Conservation (phyloP, 2,797 vertebrate genomes). For the Poecilia picta region DNA sequence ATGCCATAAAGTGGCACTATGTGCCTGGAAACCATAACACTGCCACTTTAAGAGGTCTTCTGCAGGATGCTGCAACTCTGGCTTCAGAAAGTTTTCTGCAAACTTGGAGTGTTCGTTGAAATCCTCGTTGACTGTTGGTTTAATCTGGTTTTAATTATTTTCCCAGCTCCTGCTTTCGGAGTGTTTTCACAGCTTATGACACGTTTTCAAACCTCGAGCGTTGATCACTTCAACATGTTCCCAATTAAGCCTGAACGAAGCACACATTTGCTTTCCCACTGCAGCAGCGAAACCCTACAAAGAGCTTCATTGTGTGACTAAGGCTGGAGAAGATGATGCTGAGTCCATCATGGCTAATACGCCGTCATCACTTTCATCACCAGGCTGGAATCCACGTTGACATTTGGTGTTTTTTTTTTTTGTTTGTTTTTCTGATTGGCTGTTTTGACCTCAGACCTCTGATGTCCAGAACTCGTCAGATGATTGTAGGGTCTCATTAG, state of each 20-base stretch:
- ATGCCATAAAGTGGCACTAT: no score
- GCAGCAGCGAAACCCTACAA: conserved; percentile 23
- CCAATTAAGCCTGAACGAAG: conserved; percentile 42
- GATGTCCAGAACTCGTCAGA: conserved; percentile 50
- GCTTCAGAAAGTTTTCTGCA: background rate
- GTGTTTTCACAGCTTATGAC: conserved; percentile 48
- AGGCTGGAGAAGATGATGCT: conserved; percentile 37
- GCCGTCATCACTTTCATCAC: conserved; percentile 36
- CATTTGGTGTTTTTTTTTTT: conserved; percentile 46
- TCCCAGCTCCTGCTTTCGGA: background rate
- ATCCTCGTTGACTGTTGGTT: background rate
- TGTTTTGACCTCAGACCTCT: conserved; percentile 50
- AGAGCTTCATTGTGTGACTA: conserved; percentile 35
- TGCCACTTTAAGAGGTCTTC: background rate
- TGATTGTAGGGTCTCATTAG: conserved; percentile 48
- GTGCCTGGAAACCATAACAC: no score
- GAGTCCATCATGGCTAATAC: conserved; percentile 33
- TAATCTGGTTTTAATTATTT: background rate
- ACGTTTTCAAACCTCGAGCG: conserved; percentile 29
- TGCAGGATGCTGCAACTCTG: background rate
- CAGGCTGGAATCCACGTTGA: conserved; percentile 55
- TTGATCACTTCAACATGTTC: conserved; percentile 53
- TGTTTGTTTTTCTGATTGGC: conserved; percentile 21
- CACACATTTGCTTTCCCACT: conserved; percentile 45
- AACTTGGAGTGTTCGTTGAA: background rate